Conservation (phyloP, 2,888 invertebrate species). For the Epinotia bilunana region DNA sequence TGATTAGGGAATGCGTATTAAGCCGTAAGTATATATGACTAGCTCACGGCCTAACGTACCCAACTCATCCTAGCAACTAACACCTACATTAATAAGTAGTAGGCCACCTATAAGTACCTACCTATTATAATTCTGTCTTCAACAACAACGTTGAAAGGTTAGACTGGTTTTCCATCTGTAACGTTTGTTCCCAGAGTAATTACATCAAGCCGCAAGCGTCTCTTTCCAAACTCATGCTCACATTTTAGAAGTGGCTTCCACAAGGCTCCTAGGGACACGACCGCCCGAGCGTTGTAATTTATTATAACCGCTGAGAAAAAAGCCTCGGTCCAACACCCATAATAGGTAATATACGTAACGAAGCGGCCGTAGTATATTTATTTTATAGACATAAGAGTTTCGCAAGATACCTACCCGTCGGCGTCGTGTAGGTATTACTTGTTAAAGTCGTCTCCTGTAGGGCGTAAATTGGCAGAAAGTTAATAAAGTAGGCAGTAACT, state of each 20-base stretch:
- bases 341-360: conserved; percentile 25
- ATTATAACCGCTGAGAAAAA: conserved; percentile 37
- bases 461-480: conserved; percentile 55
- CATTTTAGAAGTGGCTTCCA: conserved; percentile 32
- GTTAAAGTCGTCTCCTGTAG: conserved; percentile 51
- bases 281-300: conserved; percentile 11
- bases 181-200: conserved; percentile 30
- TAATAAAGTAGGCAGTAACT: conserved; percentile 49
- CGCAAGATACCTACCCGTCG: conserved; percentile 26
- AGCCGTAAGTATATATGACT: conserved; percentile 12
- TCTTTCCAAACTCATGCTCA: conserved; percentile 11
- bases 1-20: not conserved
- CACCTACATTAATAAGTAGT: not conserved
- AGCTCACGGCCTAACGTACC: conserved; percentile 25
- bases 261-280: conserved; percentile 17
- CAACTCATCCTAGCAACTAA: conserved; percentile 18
- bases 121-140: conserved; percentile 13
- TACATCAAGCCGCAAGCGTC: conserved; percentile 15
- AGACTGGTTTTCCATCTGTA: not conserved
- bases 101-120: no score
- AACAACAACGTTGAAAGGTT: conserved; percentile 10
- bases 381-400: conserved; percentile 31
- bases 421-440: conserved; percentile 41
- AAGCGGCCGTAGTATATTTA: conserved; percentile 38
- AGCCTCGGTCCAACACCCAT: conserved; percentile 17